Percentiles rank a stretch among this genome's conserved stretches.
Evolutionary conservation across 2,888 invertebrate species (phyloP).

Genomic region (Pachycephus smyrnensis): DNA sequence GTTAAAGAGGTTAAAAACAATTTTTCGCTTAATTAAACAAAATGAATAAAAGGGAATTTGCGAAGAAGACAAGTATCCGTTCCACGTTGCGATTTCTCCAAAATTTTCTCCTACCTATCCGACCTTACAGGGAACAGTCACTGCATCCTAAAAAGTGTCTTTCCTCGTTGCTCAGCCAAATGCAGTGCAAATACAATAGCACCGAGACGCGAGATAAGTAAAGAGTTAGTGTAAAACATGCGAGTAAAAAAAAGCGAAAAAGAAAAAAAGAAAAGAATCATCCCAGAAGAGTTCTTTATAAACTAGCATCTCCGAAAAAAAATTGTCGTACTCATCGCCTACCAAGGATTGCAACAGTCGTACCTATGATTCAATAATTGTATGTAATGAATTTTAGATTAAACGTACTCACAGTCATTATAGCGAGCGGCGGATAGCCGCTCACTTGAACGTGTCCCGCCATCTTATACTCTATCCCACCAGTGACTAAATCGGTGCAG

Average conservation of each 20-base stretch:
- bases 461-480: not conserved
- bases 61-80: constrained; percentile 9
- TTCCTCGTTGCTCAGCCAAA: not conserved
- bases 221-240: not conserved
- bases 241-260: not conserved
- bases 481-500: not conserved
- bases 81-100: not conserved
- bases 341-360: constrained; percentile 58
- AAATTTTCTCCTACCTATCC: not conserved
- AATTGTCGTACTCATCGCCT: constrained; percentile 56
- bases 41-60: constrained; percentile 23
- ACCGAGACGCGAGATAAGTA: not conserved
- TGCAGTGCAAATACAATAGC: not conserved
- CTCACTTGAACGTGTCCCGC: not conserved
- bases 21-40: constrained; percentile 7
- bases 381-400: constrained; percentile 46
- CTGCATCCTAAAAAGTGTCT: not conserved
- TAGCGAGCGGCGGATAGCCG: not conserved
- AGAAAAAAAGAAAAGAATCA: not conserved
- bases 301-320: not conserved
- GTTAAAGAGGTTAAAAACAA: not conserved
- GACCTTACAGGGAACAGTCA: not conserved
- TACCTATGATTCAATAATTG: constrained; percentile 56
- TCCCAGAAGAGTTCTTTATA: not conserved
- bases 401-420: constrained; percentile 36